A percentile compares a stretch with the other conserved stretches of the same genome.
These are phyloP conservation scores for Toxotes lorentzi DNA, from an alignment of 2,797 vertebrate genomes.

Conservation along the genomic window DNA sequence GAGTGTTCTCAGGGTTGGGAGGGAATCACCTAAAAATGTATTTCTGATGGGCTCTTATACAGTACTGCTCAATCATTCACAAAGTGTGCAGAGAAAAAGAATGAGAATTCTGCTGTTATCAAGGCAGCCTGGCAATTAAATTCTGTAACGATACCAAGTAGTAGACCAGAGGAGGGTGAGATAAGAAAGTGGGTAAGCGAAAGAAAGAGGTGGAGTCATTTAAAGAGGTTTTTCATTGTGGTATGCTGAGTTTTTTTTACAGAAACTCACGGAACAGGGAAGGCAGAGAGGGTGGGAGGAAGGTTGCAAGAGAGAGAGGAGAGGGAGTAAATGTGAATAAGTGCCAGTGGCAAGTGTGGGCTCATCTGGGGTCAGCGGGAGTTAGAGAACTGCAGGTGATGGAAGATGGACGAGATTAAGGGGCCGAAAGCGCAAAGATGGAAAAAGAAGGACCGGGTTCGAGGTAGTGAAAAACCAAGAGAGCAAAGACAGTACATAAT, in stretches of 20 bases:
- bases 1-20: slow-evolving; percentile 54
- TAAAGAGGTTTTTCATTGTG: slow-evolving; percentile 42
- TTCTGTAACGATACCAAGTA: slow-evolving; percentile 71
- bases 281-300: slow-evolving; percentile 17
- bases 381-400: slow-evolving; percentile 21
- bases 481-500: neutral
- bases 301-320: slow-evolving; percentile 32
- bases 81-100: slow-evolving; percentile 41
- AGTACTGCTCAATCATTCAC: slow-evolving; percentile 66
- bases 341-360: slow-evolving; percentile 23
- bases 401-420: slow-evolving; percentile 21
- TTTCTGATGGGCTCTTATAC: slow-evolving; percentile 64
- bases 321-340: slow-evolving; percentile 28
- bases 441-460: neutral
- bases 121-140: slow-evolving; percentile 80
- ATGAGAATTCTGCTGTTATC: slow-evolving; percentile 67
- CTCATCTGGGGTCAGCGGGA: slow-evolving; percentile 32
- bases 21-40: slow-evolving; percentile 62
- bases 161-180: slow-evolving; percentile 57
- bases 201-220: slow-evolving; percentile 41
- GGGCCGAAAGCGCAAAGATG: slow-evolving; percentile 1
- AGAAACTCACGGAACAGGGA: slow-evolving; percentile 1
- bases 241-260: slow-evolving; percentile 49
- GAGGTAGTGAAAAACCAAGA: neutral
- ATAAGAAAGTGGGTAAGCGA: slow-evolving; percentile 58